A percentile compares a stretch with the other conserved stretches of the same genome.
Conservation (phyloP, 2,797 vertebrate species). For the Oreonectes daqikongensis region DNA sequence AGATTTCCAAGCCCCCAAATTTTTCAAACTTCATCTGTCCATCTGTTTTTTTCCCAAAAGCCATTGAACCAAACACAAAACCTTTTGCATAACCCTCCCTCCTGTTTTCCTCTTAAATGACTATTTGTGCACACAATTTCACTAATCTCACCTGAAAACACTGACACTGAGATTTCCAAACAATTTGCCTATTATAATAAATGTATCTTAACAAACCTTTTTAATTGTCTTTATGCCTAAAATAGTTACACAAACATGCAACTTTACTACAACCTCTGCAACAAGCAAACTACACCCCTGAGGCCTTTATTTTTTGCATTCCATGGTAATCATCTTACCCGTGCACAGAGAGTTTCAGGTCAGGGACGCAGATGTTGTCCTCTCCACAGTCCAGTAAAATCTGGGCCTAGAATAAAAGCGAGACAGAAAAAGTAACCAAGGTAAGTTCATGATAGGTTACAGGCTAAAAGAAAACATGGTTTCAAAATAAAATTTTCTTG, state of each 20-base stretch:
- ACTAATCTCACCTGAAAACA: slow-evolving; percentile 23
- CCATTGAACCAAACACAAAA: slow-evolving; percentile 51
- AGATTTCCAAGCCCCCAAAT: slow-evolving; percentile 42
- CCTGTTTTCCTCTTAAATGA: slow-evolving; percentile 59
- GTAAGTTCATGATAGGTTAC: neutral
- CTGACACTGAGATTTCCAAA: slow-evolving; percentile 15
- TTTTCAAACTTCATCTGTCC: slow-evolving; percentile 58
- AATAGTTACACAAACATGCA: neutral
- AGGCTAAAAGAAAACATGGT: neutral
- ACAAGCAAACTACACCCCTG: neutral
- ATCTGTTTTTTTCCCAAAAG: slow-evolving; percentile 11
- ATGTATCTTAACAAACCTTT: slow-evolving; percentile 19
- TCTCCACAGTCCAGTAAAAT: slow-evolving; percentile 92
- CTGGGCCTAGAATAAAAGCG: slow-evolving; percentile 78
- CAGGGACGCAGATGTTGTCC: slow-evolving; percentile 94
- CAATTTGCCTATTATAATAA: neutral
- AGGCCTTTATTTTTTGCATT: slow-evolving; percentile 17
- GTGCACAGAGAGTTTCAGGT: slow-evolving; percentile 85
- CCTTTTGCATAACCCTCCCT: slow-evolving; percentile 61
- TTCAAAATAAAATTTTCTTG: neutral
- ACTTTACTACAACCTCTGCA: neutral
- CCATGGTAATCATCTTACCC: slow-evolving; percentile 75
- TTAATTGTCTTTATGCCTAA: neutral
- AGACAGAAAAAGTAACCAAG: slow-evolving; percentile 4
- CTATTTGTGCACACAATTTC: slow-evolving; percentile 7